Base-by-base conservation (phyloP, 2,888 invertebrate genomes). In the Rhagium mordax region DNA sequence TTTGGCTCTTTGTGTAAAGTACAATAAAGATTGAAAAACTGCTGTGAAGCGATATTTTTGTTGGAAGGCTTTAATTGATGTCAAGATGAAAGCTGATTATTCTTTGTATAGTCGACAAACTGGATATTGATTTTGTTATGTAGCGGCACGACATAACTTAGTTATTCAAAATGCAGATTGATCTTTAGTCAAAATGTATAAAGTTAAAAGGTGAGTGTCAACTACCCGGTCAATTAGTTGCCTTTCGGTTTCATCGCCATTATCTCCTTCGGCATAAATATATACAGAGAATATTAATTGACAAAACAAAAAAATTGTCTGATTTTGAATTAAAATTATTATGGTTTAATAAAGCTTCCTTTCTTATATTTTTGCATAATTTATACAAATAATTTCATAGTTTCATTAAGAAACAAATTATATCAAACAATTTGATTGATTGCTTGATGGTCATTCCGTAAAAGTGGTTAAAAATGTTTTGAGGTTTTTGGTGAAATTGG, bases 51-150 rank as follows among this genome's bases (percentile, higher is more conserved):
- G 61, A 61, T 70, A 61, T 66, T 70, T 70, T 70, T 60, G 18
- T 70, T 51, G 20, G 51, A 21, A 70, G 27, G 51, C 61, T 49
- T 29, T 70, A 61, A 61, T 70, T 70, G 70, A 51, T 51, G 61
- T 60, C 61, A 61, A 70, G 70, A 70, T 70, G 61, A 70, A 70
- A 70, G 70, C 61, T 61, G 70, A 51, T 61, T 61, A 53, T 61
- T 24, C 70, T 53, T 27, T 49, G 49, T 24, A 21, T 51, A 64
- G 51, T n/a, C 33, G 29, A 41, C 20, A 65, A 53, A 59, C 29
- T 59, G 24, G 49, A 18, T 64, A 65, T 65, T 53, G 65, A 65
- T 65, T 53, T 41, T 20, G 33, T 53, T 33, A 29, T 15, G n/a
- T 64, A 29, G 64, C 29, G 10, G 24, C 33, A 24, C 15, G 29